A percentile compares a stretch with the other conserved stretches of the same genome.
These are phyloP conservation scores for Pachyuromys duprasi DNA, from an alignment of 2,797 vertebrate species.

Conservation along the genomic window DNA sequence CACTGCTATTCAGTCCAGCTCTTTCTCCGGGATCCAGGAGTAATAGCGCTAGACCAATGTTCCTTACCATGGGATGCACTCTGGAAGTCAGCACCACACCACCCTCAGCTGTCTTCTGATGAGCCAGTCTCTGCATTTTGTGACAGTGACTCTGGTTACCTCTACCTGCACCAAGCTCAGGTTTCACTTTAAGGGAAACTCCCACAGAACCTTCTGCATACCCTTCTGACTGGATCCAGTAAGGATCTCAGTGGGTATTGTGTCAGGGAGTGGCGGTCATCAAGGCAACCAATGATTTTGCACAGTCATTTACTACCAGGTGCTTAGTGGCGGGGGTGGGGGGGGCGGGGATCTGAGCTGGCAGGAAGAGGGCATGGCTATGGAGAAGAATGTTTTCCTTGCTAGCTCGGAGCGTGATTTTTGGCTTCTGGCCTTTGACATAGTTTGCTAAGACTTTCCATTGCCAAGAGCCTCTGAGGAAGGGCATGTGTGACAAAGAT, in stretches of 20 bases:
- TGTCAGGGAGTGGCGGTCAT: background rate
- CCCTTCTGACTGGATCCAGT: background rate
- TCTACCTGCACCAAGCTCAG: background rate
- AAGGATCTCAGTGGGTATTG: background rate
- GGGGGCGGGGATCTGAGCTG: background rate
- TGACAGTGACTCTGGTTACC: background rate
- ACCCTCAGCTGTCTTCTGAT: background rate
- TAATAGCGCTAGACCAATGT: background rate
- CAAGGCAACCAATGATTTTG: background rate
- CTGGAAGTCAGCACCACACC: background rate
- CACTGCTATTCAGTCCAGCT: background rate
- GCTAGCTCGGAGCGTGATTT: slow-evolving; percentile 12
- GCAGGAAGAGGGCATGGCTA: background rate
- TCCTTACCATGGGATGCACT: background rate
- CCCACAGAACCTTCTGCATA: background rate
- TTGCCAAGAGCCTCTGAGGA: slow-evolving; percentile 22
- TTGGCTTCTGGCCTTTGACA: slow-evolving; percentile 66
- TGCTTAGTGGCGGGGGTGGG: background rate
- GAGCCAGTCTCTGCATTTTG: background rate
- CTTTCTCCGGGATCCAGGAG: background rate
- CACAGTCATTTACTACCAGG: background rate
- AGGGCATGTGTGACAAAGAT: background rate
- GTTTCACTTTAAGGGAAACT: background rate
- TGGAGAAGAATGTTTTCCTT: slow-evolving; percentile 56
- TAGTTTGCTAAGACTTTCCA: slow-evolving; percentile 68